Evolutionary conservation across 2,888 invertebrate genomes (phyloP).

Genomic region (Pollenia griseotomentosa): DNA sequence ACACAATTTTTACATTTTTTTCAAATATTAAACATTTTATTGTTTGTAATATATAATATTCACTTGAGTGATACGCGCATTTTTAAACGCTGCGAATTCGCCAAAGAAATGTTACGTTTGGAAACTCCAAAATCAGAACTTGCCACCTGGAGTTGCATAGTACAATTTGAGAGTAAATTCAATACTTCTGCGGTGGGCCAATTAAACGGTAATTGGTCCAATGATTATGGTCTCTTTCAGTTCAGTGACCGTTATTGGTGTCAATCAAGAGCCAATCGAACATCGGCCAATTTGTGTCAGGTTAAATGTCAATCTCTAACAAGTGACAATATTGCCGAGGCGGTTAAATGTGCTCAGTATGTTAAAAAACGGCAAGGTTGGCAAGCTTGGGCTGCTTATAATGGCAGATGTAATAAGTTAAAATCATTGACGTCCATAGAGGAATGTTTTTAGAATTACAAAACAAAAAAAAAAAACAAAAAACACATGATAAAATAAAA

Average conservation of each 20-base stretch:
- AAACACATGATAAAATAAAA: slow-evolving; percentile 22
- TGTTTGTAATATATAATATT: slow-evolving; percentile 6
- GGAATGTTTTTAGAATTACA: slow-evolving; percentile 70
- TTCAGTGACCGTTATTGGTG: slow-evolving; percentile 81
- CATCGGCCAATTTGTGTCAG: slow-evolving; percentile 77
- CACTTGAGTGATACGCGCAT: slow-evolving; percentile 47
- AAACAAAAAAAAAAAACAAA: slow-evolving; percentile 19
- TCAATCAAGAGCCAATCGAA: slow-evolving; percentile 72
- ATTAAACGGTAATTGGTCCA: slow-evolving; percentile 83
- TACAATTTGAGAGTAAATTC: slow-evolving; percentile 84
- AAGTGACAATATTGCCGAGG: slow-evolving; percentile 75
- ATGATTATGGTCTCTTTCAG: slow-evolving; percentile 80
- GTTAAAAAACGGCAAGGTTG: slow-evolving; percentile 77
- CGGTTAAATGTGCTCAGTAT: slow-evolving; percentile 77
- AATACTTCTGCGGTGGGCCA: slow-evolving; percentile 83
- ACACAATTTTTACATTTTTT: background rate
- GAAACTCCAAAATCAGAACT: slow-evolving; percentile 76
- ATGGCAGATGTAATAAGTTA: slow-evolving; percentile 70
- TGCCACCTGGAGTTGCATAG: slow-evolving; percentile 84
- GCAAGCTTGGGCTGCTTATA: slow-evolving; percentile 78
- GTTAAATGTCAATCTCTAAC: slow-evolving; percentile 76
- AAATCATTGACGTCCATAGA: slow-evolving; percentile 65
- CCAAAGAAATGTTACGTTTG: slow-evolving; percentile 76
- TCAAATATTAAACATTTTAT: slow-evolving; percentile 7
- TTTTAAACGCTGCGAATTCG: slow-evolving; percentile 77